A percentile compares a stretch with the other conserved stretches of the same genome.
phyloP scores from a whole-genome alignment of 2,888 invertebrate genomes.

The Hypomecis punctinalis region DNA sequence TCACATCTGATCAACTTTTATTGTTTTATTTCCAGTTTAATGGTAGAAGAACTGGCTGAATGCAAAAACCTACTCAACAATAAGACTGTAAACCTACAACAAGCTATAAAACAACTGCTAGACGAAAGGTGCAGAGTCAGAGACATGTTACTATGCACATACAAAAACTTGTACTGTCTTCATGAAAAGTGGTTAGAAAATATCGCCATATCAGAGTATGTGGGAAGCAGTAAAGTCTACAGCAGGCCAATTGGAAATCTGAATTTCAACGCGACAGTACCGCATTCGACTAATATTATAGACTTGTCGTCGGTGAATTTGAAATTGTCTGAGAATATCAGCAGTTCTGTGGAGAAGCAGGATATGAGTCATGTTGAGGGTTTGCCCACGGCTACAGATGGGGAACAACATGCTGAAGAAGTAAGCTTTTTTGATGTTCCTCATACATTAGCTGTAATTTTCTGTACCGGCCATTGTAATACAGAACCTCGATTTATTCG shows the following conservation, averaged over 20 bases:
- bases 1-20: too few species aligned
- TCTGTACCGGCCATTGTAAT: neutral
- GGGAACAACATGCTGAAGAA: constrained; percentile 86
- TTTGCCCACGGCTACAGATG: constrained; percentile 76
- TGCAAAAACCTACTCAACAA: constrained; percentile 93
- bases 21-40: constrained; percentile 86
- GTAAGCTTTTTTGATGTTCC: constrained; percentile 63
- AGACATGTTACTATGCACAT: constrained; percentile 86
- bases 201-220: constrained; percentile 74
- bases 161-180: constrained; percentile 84
- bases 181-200: constrained; percentile 80
- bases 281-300: constrained; percentile 86
- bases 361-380: constrained; percentile 72
- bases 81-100: constrained; percentile 88
- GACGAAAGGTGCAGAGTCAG: constrained; percentile 88
- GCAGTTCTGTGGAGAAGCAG: constrained; percentile 74
- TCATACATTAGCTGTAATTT: neutral
- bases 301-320: constrained; percentile 87
- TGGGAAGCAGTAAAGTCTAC: constrained; percentile 65
- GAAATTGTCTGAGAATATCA: constrained; percentile 86
- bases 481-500: too few species aligned
- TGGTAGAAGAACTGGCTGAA: constrained; percentile 96
- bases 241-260: constrained; percentile 81
- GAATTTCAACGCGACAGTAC: constrained; percentile 73
- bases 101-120: constrained; percentile 87